Base-by-base conservation (phyloP, 2,797 vertebrate genomes). In the Stomatorhinus walkeri region DNA sequence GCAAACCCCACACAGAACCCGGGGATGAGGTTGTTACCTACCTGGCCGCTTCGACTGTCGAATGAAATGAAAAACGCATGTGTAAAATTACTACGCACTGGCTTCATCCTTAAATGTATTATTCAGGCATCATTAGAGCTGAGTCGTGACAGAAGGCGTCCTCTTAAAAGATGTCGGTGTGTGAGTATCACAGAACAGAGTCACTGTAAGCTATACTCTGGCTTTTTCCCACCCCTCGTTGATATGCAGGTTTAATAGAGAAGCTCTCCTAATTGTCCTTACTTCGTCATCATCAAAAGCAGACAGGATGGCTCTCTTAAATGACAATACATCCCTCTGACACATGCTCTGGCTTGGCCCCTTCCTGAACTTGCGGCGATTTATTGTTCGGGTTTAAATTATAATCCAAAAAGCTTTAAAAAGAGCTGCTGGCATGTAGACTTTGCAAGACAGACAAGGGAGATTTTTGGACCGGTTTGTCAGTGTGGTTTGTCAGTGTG, bases 351-450 rank as follows among this genome's bases (percentile, higher is more conserved):
- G 43, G n/a, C 24, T 88, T 76, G 12, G 61, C 87, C 64, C 7
- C 8, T 28, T 76, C 49, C 22, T 79, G 87, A 88, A 68, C 87
- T 88, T 88, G 87, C 28, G 61, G 14, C n/a, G 76, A 76, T 51
- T 24, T 72, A 68, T 51, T 76, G 64, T 48, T 72, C 43, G 51
- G 64, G n/a, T 51, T 72, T 88, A 88, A 88, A 76, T 56, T 51
- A 76, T 56, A 87, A 56, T n/a, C 22, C 22, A 14, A 76, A 32
- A 79, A 76, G 4, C 16, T 28, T 28, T 48, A 72, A 76, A 51
- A 76, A 36, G 24, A 86, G 81, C 81, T 84, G 22, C 10, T 48
- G 81, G 81, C 81, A 49, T 49, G 46, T 10, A 84, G 40, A 84
- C 40, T 84, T 84, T 48, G 43, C 81, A 49, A 84, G 43, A 84